Base-by-base conservation (phyloP, 1,140 invertebrate species). In the Drosophila leontia region DNA sequence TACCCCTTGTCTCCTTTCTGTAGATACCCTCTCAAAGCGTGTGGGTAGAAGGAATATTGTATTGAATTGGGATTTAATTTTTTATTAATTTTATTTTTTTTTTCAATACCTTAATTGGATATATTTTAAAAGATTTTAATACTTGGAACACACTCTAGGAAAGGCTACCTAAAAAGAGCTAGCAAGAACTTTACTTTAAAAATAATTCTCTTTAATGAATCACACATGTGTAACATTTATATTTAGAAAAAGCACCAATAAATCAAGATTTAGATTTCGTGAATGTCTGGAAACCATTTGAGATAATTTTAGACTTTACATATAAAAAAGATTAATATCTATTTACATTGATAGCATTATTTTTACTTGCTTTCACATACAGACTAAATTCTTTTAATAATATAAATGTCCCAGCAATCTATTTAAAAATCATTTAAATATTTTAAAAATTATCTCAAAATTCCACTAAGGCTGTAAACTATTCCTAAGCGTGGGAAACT, bases 1-100 rank as follows among this genome's bases (percentile, higher is more conserved):
- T 13, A 1, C 9, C 41, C 19, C 11, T 17, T 2, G n/a, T 35
- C 2, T 39, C 17, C 12, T 23, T 12, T n/a, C 51, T 34, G 39
- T 1, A 12, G 15, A 78, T 86, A 61, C 78, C 45, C 82, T 75
- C 26, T 44, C 26, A 12, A 39, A 19, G 4, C 9, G n/a, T 19
- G 12, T 11, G 32, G 23, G 34, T 37, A 23, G 0, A 2, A 2
- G 7, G 34, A 55, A 15, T 23, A 23, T 37, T 9, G 0, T 15
- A 8, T 15, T 0, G 8, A 23, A 13, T 55, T 55, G 15, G 34
- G 12, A 3, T 6, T 37, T 9, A 9, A 15, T 23, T 34, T 8
- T 1, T 1, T 1, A 2, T 2, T 5, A 29, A 17, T 56, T 35
- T 12, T 7, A 13, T 7, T 7, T 3, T 3, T 0, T 0, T 6